A percentile compares a stretch with the other conserved stretches of the same genome.
Evolutionary conservation across 2,113 vertebrate genomes (phyloP).

Genomic region (Acanthisitta chloris): DNA sequence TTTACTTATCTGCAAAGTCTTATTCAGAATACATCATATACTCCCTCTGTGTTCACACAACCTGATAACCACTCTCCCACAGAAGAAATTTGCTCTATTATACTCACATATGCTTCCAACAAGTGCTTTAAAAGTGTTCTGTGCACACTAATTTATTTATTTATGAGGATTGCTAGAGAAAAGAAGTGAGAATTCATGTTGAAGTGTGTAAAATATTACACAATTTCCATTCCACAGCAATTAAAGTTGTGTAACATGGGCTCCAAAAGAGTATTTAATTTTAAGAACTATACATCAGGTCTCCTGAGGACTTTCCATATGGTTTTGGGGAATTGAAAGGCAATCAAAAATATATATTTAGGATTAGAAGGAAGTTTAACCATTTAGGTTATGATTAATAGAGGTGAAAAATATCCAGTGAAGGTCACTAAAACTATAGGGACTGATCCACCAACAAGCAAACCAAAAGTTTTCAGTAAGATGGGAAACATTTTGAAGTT

Average conservation of each 20-base stretch:
- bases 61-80: neutral
- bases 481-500: slow-evolving; percentile 44
- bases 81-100: neutral
- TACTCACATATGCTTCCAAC: neutral
- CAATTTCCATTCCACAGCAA: neutral
- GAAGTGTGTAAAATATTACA: neutral
- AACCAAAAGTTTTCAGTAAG: slow-evolving; percentile 52
- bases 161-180: neutral
- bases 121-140: neutral
- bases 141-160: neutral
- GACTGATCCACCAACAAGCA: slow-evolving; percentile 37
- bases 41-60: neutral
- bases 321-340: neutral
- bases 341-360: neutral
- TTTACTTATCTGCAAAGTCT: neutral
- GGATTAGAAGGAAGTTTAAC: neutral
- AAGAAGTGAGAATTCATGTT: neutral
- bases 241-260: neutral
- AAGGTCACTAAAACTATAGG: neutral
- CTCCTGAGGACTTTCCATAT: neutral
- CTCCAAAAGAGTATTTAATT: neutral
- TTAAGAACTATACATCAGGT: neutral
- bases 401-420: neutral
- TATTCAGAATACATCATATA: neutral
- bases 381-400: slow-evolving; percentile 5